These are phyloP conservation scores for Atopsyche davidsoni DNA, from an alignment of 1,140 invertebrate genomes.

Conservation along the genomic window DNA sequence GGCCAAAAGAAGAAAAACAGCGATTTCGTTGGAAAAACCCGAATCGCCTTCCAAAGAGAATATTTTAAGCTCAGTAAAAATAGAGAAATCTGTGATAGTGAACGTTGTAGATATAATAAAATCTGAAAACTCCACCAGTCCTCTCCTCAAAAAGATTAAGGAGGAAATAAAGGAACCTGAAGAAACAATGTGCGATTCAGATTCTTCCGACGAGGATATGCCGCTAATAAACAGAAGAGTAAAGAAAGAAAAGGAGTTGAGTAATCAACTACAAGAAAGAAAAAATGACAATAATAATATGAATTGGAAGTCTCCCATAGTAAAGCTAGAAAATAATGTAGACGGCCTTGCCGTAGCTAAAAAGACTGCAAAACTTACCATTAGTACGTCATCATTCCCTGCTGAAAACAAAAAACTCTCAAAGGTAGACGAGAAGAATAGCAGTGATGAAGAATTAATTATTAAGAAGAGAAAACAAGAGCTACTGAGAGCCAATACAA, in stretches of 20 bases:
- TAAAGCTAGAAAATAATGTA: conserved; percentile 21
- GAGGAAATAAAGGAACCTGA: conserved; percentile 35
- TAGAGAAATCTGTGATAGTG: conserved; percentile 31
- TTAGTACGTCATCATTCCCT: too few relatives aligned
- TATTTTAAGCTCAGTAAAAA: conserved; percentile 27
- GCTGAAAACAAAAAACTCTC: conserved; percentile 34
- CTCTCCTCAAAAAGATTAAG: conserved; percentile 32
- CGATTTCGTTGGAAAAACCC: conserved; percentile 10
- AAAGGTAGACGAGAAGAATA: conserved; percentile 22
- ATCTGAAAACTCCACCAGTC: conserved; percentile 16
- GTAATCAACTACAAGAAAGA: conserved; percentile 17
- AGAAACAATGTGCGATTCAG: conserved; percentile 36
- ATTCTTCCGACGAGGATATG: conserved; percentile 48
- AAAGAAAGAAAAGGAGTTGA: conserved; percentile 20
- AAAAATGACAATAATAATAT: conserved; percentile 13
- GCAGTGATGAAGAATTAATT: conserved; percentile 29
- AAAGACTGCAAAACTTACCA: conserved; percentile 6
- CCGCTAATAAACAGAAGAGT: conserved; percentile 46
- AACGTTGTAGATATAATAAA: conserved; percentile 28
- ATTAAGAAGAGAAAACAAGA: conserved; percentile 26
- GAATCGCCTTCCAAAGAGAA: conserved; percentile 2
- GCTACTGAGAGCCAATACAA: conserved; percentile 11
- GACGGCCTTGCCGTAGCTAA: conserved; percentile 7
- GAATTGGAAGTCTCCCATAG: conserved; percentile 14
- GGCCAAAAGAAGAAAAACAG: conserved; percentile 46